Base-by-base conservation (phyloP, 2,113 vertebrate genomes). In the Petaurus breviceps region DNA sequence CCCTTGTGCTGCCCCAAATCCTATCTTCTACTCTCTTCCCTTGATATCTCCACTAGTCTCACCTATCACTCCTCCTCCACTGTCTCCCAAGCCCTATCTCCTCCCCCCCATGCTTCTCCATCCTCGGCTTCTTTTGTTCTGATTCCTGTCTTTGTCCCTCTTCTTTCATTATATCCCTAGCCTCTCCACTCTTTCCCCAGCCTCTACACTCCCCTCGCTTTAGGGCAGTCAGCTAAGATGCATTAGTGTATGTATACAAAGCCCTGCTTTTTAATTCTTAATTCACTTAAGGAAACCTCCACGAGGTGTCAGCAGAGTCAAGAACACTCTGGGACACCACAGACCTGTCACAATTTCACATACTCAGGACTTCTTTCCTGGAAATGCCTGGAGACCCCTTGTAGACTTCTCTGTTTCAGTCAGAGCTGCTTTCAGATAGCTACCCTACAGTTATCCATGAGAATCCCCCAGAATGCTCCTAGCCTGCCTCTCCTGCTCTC, bases 261-360 rank as follows among this genome's bases (percentile, higher is more conserved):
- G 0, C 23, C 95, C 25, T 53, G 91, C 19, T 22, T 3, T 28
- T 28, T 46, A 49, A 90, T 96, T 93, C n/a, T 0, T 94, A 77
- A 2, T 26, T 3, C 24, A 90, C 91, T 91, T 94, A 93, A 93
- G 84, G 95, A 96, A 97, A 96, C 96, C 97, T 97, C 98, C 98
- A 98, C 98, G 96, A 98, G 98, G 96, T 98, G 98, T 98, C 98
- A 98, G 98, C 97, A 98, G 91, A 98, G 97, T 95, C 92, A 96
- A 96, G 91, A 91, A 93, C 96, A 89, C 91, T 23, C 6, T 22
- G 16, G 6, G 19, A 84, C n/a, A 84, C 68, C n/a, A 8, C 31
- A 68, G 61, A 68, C 31, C 2, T 16, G 28, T 37, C 31, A 68
- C 68, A 43, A 84, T n/a, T 84, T 23, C 68, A 22, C 37, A 51